Evolutionary conservation across 1,140 invertebrate species (phyloP), one percentile per base, ranked within the genome.

Genomic region (Eumaeus atala): DNA sequence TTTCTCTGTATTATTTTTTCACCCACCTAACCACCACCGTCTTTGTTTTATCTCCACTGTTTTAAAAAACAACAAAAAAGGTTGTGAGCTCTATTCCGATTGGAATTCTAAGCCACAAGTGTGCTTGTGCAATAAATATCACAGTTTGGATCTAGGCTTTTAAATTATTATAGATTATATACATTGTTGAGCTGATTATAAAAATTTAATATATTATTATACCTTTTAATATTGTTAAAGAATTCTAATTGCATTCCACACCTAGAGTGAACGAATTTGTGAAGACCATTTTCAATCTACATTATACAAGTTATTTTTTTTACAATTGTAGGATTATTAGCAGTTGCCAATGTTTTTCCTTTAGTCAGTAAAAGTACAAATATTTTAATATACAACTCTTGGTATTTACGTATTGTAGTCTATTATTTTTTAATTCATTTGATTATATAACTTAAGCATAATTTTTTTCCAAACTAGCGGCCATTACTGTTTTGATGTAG

Each of bases 171-270:
- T 87, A 88, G 86, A 87, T 83, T 87, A 87, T 88, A 88, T 88
- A 86, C 83, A 88, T 88, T 88, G 86, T 88, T 88, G 87, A 88
- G 85, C 84, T 88, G 85, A 87, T 88, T 78, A 88, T 83, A 84
- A 88, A 88, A 88, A 88, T 88, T 88, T 88, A 88, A 88, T 88
- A 88, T 88, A 87, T 88, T 86, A 88, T 87, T 88, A 88, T 88
- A 88, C 84, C 86, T 87, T 88, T 88, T 87, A 88, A 87, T 86
- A 86, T 87, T 88, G 87, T 88, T 88, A 88, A 87, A 83, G 84
- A 87, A 84, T 88, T 87, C 86, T 87, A 87, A 88, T 88, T 88
- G 87, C 87, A 88, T 88, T 88, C 87, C 87, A 88, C 84, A 78
- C 84, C 74, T 85, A 84, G 81, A 81, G 81, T 84, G 84, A 84